A percentile compares a stretch with the other conserved stretches of the same genome.
phyloP scores from a whole-genome alignment of 2,888 invertebrate species.

The Agrilus cyanescens region DNA sequence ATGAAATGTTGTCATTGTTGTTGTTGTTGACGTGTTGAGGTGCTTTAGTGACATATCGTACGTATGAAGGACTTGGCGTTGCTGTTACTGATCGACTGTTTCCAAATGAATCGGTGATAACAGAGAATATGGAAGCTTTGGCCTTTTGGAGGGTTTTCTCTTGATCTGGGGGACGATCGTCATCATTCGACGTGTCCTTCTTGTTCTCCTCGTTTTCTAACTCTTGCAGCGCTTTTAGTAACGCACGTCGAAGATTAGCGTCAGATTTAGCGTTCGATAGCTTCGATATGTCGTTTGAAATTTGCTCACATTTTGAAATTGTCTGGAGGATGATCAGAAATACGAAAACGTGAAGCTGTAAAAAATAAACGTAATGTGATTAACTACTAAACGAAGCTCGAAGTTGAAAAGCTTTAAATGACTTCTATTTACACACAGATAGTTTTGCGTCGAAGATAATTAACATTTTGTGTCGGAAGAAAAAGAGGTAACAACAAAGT shows the following conservation, averaged over 20 bases:
- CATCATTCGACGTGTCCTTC: not conserved
- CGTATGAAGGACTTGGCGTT: not conserved
- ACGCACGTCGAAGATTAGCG: slow-evolving; percentile 60
- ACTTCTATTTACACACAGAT: too few relatives aligned
- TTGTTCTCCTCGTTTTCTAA: slow-evolving; percentile 53
- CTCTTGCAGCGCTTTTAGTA: slow-evolving; percentile 64
- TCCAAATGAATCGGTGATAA: slow-evolving; percentile 36
- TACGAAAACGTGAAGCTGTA: slow-evolving; percentile 7
- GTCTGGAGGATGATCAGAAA: not conserved
- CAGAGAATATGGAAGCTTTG: slow-evolving; percentile 46
- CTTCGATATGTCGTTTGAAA: slow-evolving; percentile 29
- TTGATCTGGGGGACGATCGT: not conserved
- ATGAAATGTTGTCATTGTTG: too few relatives aligned
- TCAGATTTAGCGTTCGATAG: slow-evolving; percentile 53
- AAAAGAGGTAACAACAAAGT: too few relatives aligned
- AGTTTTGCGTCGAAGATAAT: too few relatives aligned
- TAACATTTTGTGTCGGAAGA: too few relatives aligned
- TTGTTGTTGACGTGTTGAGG: too few relatives aligned
- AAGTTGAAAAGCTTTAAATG: too few relatives aligned
- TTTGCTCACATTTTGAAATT: slow-evolving; percentile 25
- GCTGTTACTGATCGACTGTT: not conserved
- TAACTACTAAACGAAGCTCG: too few relatives aligned
- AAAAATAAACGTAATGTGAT: not conserved
- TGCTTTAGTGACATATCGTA: too few relatives aligned
- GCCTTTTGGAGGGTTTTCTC: slow-evolving; percentile 31